Percentiles rank a stretch among this genome's conserved stretches.
These are phyloP conservation scores for Dasypolia templi DNA, from an alignment of 2,888 invertebrate genomes.

Conservation along the genomic window DNA sequence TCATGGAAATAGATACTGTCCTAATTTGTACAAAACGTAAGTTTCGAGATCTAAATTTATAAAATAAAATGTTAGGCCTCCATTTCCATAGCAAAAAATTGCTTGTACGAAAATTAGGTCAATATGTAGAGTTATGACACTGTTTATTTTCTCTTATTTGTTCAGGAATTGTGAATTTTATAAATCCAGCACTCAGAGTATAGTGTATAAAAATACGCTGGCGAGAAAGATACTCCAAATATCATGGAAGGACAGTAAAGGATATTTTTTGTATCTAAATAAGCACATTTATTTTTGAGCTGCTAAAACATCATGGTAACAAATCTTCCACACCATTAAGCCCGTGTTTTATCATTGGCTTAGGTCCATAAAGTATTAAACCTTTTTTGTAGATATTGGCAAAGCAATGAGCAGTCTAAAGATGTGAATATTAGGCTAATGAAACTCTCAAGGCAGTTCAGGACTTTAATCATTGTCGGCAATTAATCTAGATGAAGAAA, in stretches of 20 bases:
- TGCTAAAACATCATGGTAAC: neutral
- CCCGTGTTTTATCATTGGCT: conserved; percentile 2
- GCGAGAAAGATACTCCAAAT: neutral
- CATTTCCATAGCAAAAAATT: neutral
- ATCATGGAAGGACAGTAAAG: neutral
- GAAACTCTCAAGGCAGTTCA: too few relatives aligned
- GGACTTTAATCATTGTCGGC: neutral
- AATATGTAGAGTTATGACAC: too few relatives aligned
- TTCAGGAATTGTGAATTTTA: neutral
- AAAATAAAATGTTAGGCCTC: neutral
- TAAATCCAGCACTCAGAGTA: neutral
- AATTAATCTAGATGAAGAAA: neutral
- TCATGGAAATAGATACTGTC: too few relatives aligned
- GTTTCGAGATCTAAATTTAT: too few relatives aligned
- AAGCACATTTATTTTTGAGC: neutral
- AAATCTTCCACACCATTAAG: neutral
- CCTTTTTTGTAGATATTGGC: conserved; percentile 12
- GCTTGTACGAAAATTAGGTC: neutral
- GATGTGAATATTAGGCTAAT: too few relatives aligned
- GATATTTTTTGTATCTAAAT: neutral
- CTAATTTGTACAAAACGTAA: too few relatives aligned
- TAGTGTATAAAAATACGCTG: neutral
- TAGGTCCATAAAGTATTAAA: conserved; percentile 8
- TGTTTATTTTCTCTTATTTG: conserved; percentile 12
- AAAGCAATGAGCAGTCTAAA: conserved; percentile 1